Conservation (phyloP, 2,113 vertebrate species). For the Lophochroa leadbeateri region DNA sequence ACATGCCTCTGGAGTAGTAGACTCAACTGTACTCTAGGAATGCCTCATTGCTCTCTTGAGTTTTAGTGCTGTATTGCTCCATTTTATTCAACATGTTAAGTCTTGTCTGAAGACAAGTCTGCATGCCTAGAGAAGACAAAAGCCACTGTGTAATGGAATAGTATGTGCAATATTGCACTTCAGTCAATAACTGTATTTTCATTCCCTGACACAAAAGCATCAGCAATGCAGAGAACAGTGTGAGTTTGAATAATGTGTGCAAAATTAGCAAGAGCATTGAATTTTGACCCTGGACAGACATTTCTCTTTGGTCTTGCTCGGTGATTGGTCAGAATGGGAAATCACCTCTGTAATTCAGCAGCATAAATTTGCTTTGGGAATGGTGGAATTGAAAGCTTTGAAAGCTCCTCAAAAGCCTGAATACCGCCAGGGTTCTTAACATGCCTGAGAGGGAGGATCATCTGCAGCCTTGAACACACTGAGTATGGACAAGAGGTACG, state of each 20-base stretch:
- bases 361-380: background rate
- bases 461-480: constrained; percentile 32
- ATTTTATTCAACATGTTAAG: background rate
- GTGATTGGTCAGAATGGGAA: background rate
- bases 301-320: background rate
- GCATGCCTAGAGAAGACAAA: background rate
- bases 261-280: background rate
- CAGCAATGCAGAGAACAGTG: background rate
- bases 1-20: background rate
- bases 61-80: background rate
- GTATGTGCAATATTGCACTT: background rate
- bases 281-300: background rate
- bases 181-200: background rate
- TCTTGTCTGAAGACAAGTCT: background rate
- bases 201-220: background rate
- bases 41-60: background rate
- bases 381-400: background rate
- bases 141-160: background rate
- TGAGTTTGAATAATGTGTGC: background rate
- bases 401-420: background rate
- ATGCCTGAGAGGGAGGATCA: constrained; percentile 39
- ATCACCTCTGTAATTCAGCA: background rate
- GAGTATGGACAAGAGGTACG: constrained; percentile 48
- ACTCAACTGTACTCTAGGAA: background rate
- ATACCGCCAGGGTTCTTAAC: background rate